A percentile compares a stretch with the other conserved stretches of the same genome.
Evolutionary conservation across 2,888 invertebrate genomes (phyloP).

Genomic region (Apamea monoglypha): DNA sequence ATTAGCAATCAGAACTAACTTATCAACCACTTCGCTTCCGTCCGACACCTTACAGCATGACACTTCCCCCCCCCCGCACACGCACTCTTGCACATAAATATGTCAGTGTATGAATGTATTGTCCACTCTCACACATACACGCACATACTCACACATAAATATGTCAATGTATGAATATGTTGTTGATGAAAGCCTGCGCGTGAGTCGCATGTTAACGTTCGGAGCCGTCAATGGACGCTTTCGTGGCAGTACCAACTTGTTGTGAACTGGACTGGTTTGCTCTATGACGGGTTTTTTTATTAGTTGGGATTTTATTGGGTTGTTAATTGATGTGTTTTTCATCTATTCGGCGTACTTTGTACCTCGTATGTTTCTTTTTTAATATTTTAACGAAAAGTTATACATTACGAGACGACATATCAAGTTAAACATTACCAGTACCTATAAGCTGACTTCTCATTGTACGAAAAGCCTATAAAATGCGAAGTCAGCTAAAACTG

Average conservation of each 20-base stretch:
- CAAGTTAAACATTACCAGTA: no score
- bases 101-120: constrained; percentile 71
- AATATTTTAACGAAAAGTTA: not conserved
- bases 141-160: constrained; percentile 8
- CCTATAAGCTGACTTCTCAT: no score
- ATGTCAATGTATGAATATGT: constrained; percentile 70
- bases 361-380: not conserved
- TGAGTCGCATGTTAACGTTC: constrained; percentile 74
- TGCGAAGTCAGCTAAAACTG: no score
- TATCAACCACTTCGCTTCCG: constrained; percentile 54
- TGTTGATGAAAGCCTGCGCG: constrained; percentile 79
- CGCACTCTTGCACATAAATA: constrained; percentile 9
- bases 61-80: constrained; percentile 8
- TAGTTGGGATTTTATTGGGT: constrained; percentile 9
- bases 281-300: constrained; percentile 32
- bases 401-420: no score
- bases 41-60: constrained; percentile 41
- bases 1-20: constrained; percentile 2
- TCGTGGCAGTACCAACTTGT: constrained; percentile 60
- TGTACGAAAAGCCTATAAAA: no score
- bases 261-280: constrained; percentile 54
- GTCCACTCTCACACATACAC: constrained; percentile 51
- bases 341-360: not conserved
- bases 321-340: constrained; percentile 13
- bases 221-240: constrained; percentile 70